Evolutionary conservation across 2,113 vertebrate species (phyloP).

Genomic region (Gobius niger): DNA sequence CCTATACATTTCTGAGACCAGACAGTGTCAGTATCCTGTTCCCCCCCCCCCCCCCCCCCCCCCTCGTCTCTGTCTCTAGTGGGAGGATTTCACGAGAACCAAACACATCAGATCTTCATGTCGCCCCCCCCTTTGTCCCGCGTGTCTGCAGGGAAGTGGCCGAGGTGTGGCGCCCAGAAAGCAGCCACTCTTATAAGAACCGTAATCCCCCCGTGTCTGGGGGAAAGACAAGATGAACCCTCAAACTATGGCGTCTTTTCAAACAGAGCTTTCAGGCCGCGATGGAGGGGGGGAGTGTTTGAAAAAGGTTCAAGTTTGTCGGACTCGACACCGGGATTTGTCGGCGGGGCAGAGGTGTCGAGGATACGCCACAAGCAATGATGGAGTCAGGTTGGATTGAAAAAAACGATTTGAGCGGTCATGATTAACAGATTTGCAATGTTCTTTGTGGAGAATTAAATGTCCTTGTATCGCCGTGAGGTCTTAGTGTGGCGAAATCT

Average conservation of each 20-base stretch:
- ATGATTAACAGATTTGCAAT: too few species aligned
- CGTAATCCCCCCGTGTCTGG: slow-evolving; percentile 30
- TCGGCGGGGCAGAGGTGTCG: neutral
- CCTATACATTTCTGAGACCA: slow-evolving; percentile 1
- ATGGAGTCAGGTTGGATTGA: too few species aligned
- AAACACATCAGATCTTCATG: slow-evolving; percentile 26
- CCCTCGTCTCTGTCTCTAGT: slow-evolving; percentile 30
- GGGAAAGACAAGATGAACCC: slow-evolving; percentile 48
- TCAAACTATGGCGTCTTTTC: slow-evolving; percentile 44
- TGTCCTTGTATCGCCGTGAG: too few species aligned
- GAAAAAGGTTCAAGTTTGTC: slow-evolving; percentile 43
- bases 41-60: too few species aligned
- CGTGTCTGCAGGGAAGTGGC: slow-evolving; percentile 39
- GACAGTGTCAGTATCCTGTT: slow-evolving; percentile 44
- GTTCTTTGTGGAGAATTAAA: too few species aligned
- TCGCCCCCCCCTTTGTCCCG: slow-evolving; percentile 18
- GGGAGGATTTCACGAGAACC: slow-evolving; percentile 47
- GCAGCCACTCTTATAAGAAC: slow-evolving; percentile 35
- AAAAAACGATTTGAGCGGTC: too few species aligned
- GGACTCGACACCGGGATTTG: slow-evolving; percentile 29
- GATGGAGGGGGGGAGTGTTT: slow-evolving; percentile 34
- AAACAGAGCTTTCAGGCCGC: slow-evolving; percentile 28
- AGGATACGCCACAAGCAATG: too few species aligned
- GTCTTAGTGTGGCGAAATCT: too few species aligned
- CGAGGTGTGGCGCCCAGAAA: slow-evolving; percentile 50